Evolutionary conservation across 2,888 invertebrate species (phyloP).

Genomic region (Catotricha subobsoleta): DNA sequence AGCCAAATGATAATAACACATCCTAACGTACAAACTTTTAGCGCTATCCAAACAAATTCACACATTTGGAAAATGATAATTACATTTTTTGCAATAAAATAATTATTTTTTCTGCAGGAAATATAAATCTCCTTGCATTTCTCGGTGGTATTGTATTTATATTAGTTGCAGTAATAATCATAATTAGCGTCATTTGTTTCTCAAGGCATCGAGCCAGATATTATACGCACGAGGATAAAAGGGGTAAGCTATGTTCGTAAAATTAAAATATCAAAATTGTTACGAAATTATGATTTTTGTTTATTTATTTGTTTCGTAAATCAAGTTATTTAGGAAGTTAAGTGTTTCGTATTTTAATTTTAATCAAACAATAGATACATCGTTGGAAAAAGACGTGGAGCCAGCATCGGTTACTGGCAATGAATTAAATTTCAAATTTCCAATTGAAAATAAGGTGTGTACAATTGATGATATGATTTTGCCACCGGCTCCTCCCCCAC

Average conservation of each 20-base stretch:
- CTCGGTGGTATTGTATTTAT: constrained; percentile 29
- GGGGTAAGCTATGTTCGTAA: too few species aligned
- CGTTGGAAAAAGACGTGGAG: constrained; percentile 1
- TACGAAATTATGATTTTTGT: too few species aligned
- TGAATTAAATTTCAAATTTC: constrained; percentile 3
- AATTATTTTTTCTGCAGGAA: constrained; percentile 1
- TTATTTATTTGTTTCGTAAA: too few species aligned
- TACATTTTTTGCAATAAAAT: neutral
- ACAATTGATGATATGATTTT: neutral
- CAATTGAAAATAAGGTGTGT: neutral
- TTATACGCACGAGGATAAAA: constrained; percentile 62
- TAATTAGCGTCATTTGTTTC: constrained; percentile 40
- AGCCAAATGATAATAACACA: too few species aligned
- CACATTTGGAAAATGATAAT: neutral
- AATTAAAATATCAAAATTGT: too few species aligned
- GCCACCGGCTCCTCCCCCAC: neutral
- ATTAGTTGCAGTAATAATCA: constrained; percentile 32
- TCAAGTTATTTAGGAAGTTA: too few species aligned
- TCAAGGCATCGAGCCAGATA: constrained; percentile 53
- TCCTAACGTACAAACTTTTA: too few species aligned
- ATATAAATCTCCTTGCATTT: constrained; percentile 25
- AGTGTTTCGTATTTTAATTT: too few species aligned
- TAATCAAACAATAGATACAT: neutral
- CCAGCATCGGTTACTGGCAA: neutral
- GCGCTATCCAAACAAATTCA: too few species aligned